Evolutionary conservation across 2,888 invertebrate genomes (phyloP), one percentile per base, ranked within the genome.

Genomic region (Limenitis camilla): DNA sequence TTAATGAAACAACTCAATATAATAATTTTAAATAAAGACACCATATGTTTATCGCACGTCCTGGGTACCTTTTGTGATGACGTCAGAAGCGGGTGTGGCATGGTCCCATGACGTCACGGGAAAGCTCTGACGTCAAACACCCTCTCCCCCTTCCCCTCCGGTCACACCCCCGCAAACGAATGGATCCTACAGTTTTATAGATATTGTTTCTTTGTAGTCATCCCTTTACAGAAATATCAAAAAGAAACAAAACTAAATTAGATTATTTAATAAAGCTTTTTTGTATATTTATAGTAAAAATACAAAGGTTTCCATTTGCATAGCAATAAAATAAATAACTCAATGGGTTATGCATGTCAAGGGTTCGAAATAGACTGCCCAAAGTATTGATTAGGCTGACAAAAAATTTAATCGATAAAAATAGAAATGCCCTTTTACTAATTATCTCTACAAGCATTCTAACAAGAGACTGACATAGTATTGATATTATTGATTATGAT

Each of bases 11-110:
- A n/a, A n/a, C n/a, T n/a, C 19, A 19, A 19, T 2, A 19, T 19
- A 19, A 19, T 19, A 19, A 19, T 31, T 58, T 49, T 47, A 46
- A 43, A 46, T 53, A 59, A 52, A 19, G 9, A 49, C n/a, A 35
- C 32, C 28, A 40, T 42, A 42, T 50, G 28, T 41, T 29, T 33
- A 39, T 30, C 38, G 32, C 32, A 28, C 40, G n/a, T 44, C 58
- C 64, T 66, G 63, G 68, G 64, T 65, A 59, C 59, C 59, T 63
- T 63, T 63, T 60, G 59, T 60, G 63, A 76, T 85, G 84, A 86
- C 85, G 86, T 86, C 79, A 82, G 79, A 69, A 58, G 78, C 79
- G 85, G 86, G 86, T 83, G 86, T 85, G 86, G 85, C 82, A 73
- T 65, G 65, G 65, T 65, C 65, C 72, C 66, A 72, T 86, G 86